A percentile compares a stretch with the other conserved stretches of the same genome.
These are phyloP conservation scores for Arvicola amphibius DNA, from an alignment of 2,797 vertebrate species.

Conservation along the genomic window DNA sequence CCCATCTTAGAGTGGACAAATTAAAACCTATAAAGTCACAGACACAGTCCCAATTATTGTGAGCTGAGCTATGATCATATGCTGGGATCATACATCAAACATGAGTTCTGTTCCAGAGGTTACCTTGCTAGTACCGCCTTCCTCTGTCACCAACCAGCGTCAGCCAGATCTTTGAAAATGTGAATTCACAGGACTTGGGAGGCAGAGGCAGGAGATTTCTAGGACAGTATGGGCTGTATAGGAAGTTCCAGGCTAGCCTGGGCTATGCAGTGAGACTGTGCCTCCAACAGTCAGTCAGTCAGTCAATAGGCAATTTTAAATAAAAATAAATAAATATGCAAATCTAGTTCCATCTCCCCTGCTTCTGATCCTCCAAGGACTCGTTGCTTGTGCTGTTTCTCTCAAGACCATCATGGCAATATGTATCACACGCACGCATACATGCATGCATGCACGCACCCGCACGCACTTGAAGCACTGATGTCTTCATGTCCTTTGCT, in stretches of 20 bases:
- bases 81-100: background rate
- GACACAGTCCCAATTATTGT: background rate
- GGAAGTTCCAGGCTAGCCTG: background rate
- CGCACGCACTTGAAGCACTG: background rate
- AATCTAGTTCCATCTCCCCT: background rate
- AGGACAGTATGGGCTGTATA: background rate
- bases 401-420: background rate
- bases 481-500: background rate
- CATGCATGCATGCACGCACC: background rate
- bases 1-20: background rate
- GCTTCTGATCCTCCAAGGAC: background rate
- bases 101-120: background rate
- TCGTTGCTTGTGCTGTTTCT: background rate
- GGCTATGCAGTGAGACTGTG: background rate
- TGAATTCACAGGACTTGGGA: background rate
- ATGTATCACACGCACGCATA: background rate
- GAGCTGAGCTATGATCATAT: background rate
- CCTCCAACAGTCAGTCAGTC: background rate
- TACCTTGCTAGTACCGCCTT: background rate
- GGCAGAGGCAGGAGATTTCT: background rate
- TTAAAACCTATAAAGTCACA: background rate
- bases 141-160: background rate
- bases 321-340: background rate
- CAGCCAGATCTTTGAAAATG: background rate
- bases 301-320: background rate